These are phyloP conservation scores for Buceros bicornis DNA, from an alignment of 2,797 vertebrate species.

Conservation along the genomic window DNA sequence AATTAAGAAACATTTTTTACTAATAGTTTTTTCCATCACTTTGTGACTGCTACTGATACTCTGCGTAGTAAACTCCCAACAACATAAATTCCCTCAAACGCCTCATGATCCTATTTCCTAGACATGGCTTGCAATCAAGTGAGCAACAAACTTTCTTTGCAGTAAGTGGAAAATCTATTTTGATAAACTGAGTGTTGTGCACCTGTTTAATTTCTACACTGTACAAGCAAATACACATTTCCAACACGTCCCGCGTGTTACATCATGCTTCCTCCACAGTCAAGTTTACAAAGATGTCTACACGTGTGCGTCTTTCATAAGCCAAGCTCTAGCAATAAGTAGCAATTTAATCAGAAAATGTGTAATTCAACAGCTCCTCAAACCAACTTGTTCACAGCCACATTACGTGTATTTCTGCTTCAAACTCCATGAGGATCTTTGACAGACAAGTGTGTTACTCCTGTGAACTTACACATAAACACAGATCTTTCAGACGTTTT, in stretches of 20 bases:
- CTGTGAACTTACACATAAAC: not conserved
- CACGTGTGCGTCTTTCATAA: not conserved
- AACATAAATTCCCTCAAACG: not conserved
- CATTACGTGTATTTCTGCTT: not conserved
- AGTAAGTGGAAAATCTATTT: not conserved
- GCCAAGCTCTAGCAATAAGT: not conserved
- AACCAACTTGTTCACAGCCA: not conserved
- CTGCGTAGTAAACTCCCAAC: not conserved
- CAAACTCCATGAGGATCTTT: not conserved
- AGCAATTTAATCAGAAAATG: slow-evolving; percentile 1
- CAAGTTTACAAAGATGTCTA: not conserved
- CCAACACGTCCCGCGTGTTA: not conserved
- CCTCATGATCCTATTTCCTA: slow-evolving; percentile 40
- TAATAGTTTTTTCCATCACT: slow-evolving; percentile 40
- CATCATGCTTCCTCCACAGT: not conserved
- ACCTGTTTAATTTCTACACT: slow-evolving; percentile 11
- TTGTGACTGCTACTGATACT: not conserved
- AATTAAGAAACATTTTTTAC: slow-evolving; percentile 39
- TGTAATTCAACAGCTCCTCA: slow-evolving; percentile 28
- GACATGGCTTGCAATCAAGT: slow-evolving; percentile 69
- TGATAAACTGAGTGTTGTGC: not conserved
- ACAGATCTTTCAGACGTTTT: not conserved
- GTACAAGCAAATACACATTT: not conserved
- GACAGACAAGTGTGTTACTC: slow-evolving; percentile 13
- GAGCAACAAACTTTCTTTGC: slow-evolving; percentile 36